Base-by-base conservation (phyloP, 1,140 invertebrate species). In the silkworm (Bombyx mori) region DNA sequence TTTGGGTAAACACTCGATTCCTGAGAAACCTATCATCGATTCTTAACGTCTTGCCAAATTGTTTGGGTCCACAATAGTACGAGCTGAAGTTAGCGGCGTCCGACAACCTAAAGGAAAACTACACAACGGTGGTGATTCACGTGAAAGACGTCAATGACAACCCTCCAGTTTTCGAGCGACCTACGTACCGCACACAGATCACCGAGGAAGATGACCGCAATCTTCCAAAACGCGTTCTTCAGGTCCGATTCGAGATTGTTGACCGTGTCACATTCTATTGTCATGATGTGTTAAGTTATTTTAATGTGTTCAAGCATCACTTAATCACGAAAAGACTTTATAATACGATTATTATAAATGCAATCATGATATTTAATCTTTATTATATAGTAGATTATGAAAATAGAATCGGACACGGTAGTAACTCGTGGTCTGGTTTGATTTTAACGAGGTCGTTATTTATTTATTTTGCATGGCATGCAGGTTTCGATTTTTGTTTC, bases 131-230 rank as follows among this genome's bases (percentile, higher is more conserved):
- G 45, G 95, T 98, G 67, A 98, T 98, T 72, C 95, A 97, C 86
- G 96, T 98, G 62, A 97, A 97, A 89, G 96, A 97, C 77, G 96
- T 97, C 52, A 98, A 98, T 85, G 96, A 98, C 88, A 95, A 95
- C 85, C 90, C 90, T 12, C 86, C 86, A 6, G 86, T 89, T 58
- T 98, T 98, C 86, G 96, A 98, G 87, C 90, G 96, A 63, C 96
- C 96, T 42, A 97, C 95, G 52, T 98, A 98, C 88, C 92, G 96
- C 72, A 97, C 96, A 7, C 96, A 97, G 88, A 98, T 98, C 84
- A 98, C 96, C 5, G 96, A 98, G 83, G 97, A 98, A 86, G 96
- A 98, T 79, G 96, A 98, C 89, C 91, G 96, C 65, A 97, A 96
- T 88, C 91, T 98, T 69, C 97, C 97, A 56, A 98, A 98, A 89